A percentile compares a stretch with the other conserved stretches of the same genome.
Conservation (phyloP, 2,113 vertebrate genomes). For the Miniopterus natalensis region DNA sequence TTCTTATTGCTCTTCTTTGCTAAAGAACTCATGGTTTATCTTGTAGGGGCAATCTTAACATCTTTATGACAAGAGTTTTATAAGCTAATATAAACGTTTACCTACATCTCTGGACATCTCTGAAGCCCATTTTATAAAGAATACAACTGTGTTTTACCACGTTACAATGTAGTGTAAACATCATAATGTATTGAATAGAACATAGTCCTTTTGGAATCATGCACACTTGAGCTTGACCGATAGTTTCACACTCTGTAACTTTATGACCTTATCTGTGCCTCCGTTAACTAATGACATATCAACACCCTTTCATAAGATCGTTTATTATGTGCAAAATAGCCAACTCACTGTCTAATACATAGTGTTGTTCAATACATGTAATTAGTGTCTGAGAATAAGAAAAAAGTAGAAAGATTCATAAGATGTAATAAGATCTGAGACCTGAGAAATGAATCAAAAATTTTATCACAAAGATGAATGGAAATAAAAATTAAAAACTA, state of each 20-base stretch:
- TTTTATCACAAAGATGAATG: background rate
- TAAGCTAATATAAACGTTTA: slow-evolving; percentile 45
- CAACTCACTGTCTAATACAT: background rate
- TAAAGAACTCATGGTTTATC: background rate
- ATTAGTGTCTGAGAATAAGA: background rate
- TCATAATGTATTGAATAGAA: background rate
- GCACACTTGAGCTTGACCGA: background rate
- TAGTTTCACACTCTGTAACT: background rate
- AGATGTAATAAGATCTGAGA: background rate
- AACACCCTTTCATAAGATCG: background rate
- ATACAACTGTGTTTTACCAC: background rate
- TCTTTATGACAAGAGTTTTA: background rate
- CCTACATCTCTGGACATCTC: background rate
- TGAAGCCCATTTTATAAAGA: background rate
- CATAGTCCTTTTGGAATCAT: background rate
- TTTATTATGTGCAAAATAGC: background rate
- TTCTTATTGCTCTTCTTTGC: background rate
- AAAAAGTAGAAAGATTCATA: background rate
- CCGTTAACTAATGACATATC: background rate
- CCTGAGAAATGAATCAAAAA: background rate
- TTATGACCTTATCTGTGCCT: background rate
- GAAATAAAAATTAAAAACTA: background rate
- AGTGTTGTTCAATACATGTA: background rate
- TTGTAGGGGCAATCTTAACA: background rate
- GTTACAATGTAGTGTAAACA: background rate